A percentile compares a stretch with the other conserved stretches of the same genome.
phyloP scores from a whole-genome alignment of 2,113 vertebrate genomes.

The Alexandromys fortis region DNA sequence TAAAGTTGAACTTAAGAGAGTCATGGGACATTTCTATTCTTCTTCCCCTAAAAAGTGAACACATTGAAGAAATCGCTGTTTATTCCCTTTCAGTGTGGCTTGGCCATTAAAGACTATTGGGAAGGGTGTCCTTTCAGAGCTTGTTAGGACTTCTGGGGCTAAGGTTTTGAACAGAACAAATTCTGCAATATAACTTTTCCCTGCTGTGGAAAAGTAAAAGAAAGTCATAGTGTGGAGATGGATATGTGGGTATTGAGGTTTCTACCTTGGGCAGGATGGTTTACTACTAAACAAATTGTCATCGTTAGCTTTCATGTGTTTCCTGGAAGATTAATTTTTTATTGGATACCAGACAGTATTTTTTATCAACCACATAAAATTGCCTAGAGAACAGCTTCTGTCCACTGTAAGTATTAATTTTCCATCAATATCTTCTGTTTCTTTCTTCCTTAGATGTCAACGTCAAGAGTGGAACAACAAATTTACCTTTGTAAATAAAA shows the following conservation, averaged over 20 bases:
- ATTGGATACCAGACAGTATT: background rate
- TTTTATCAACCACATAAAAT: background rate
- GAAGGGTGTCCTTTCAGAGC: background rate
- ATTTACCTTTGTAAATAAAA: background rate
- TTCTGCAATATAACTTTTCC: background rate
- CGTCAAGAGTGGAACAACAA: background rate
- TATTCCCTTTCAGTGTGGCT: background rate
- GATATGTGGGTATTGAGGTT: rapidly evolving
- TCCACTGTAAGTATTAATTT: background rate
- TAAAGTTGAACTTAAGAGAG: background rate
- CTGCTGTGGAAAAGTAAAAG: background rate
- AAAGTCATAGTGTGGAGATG: background rate
- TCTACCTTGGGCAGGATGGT: too few relatives aligned
- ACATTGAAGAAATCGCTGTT: background rate
- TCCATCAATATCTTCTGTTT: background rate
- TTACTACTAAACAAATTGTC: background rate
- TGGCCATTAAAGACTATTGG: too few relatives aligned
- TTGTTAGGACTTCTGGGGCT: background rate
- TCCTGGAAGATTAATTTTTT: conserved; percentile 5
- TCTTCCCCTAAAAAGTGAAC: background rate
- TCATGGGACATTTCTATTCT: background rate
- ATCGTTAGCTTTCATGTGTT: background rate
- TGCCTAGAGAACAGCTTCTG: background rate
- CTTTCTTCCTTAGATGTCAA: background rate
- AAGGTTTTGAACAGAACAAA: background rate